Conservation (phyloP, 2,797 vertebrate genomes). For the Manis pentadactyla region DNA sequence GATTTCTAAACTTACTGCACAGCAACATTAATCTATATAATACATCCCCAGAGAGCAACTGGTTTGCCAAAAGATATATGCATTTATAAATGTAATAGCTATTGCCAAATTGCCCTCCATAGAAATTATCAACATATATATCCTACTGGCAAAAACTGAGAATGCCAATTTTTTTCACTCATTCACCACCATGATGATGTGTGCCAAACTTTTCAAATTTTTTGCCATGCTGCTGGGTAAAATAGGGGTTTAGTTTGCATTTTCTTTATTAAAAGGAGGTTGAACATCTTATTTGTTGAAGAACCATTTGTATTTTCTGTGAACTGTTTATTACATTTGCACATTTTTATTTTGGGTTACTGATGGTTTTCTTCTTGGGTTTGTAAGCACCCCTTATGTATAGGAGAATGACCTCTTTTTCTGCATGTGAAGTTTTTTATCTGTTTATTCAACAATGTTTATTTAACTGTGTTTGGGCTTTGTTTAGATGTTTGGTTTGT, state of each 20-base stretch:
- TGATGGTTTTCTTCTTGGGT: not conserved
- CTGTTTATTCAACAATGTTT: not conserved
- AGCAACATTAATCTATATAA: not conserved
- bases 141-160: not conserved
- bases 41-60: not conserved
- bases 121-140: not conserved
- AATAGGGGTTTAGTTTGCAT: not conserved
- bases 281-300: not conserved
- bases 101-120: not conserved
- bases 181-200: not conserved
- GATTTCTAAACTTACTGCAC: too few species aligned
- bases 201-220: not conserved
- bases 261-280: not conserved
- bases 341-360: not conserved
- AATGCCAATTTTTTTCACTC: not conserved
- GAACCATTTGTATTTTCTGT: not conserved
- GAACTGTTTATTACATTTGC: not conserved
- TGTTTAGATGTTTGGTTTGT: not conserved
- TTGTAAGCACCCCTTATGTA: not conserved
- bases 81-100: not conserved
- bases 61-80: not conserved
- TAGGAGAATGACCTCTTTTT: not conserved
- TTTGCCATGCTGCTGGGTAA: not conserved
- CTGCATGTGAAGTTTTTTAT: not conserved
- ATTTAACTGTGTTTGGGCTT: not conserved